Percentiles rank a stretch among this genome's conserved stretches.
Evolutionary conservation across 2,797 vertebrate species (phyloP).

Genomic region (Gymnothorax reevesii): DNA sequence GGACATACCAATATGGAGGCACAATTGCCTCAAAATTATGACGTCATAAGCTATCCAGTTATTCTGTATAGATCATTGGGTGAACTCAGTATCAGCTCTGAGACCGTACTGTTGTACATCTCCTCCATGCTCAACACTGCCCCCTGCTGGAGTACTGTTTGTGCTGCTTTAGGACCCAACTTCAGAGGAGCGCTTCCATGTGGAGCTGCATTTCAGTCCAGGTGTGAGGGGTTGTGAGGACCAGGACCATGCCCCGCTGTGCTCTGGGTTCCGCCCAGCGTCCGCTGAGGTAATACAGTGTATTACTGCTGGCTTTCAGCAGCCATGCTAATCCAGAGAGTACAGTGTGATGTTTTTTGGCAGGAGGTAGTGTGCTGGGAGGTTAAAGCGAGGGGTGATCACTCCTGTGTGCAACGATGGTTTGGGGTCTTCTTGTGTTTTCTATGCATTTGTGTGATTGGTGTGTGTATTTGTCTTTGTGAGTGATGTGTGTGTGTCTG

Average conservation of each 20-base stretch:
- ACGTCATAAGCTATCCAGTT: too few relatives aligned
- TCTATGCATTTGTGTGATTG: background rate
- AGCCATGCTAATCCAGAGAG: too few relatives aligned
- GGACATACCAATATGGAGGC: too few relatives aligned
- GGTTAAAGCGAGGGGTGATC: slow-evolving; percentile 38
- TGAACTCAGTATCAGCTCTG: too few relatives aligned
- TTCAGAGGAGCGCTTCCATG: slow-evolving; percentile 87
- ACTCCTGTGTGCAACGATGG: background rate
- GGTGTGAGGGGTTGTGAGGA: slow-evolving; percentile 84
- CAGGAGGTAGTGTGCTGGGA: too few relatives aligned
- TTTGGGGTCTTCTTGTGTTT: background rate
- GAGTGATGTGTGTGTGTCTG: too few relatives aligned
- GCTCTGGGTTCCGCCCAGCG: slow-evolving; percentile 85
- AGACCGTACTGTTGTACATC: background rate
- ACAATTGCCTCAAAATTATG: too few relatives aligned
- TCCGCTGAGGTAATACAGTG: slow-evolving; percentile 74
- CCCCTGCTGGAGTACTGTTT: slow-evolving; percentile 15
- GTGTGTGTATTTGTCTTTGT: too few relatives aligned
- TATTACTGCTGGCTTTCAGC: too few relatives aligned
- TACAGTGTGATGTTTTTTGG: too few relatives aligned
- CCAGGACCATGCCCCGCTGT: slow-evolving; percentile 79
- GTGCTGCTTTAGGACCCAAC: slow-evolving; percentile 72
- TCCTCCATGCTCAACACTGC: background rate
- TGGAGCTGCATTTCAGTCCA: slow-evolving; percentile 88
- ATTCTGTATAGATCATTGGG: too few relatives aligned